A percentile compares a stretch with the other conserved stretches of the same genome.
phyloP scores from a whole-genome alignment of 2,888 invertebrate genomes.

The Lordiphosa andalusiaca region DNA sequence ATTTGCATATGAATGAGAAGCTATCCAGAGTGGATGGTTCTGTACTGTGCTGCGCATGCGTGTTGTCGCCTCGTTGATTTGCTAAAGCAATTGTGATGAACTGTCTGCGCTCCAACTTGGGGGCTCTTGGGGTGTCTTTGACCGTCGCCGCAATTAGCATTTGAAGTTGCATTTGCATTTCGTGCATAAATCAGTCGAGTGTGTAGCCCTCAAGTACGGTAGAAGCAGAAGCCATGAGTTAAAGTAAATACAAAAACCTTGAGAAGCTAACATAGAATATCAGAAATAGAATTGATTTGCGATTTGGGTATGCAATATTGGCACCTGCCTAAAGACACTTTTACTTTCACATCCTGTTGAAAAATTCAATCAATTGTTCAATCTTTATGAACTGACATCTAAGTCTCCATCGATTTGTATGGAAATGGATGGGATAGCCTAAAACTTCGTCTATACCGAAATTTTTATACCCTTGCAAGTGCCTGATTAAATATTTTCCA shows the following conservation, averaged over 20 bases:
- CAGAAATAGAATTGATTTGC: no score
- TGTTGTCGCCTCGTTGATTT: slow-evolving; percentile 50
- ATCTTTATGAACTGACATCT: no score
- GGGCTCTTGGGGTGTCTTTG: slow-evolving; percentile 54
- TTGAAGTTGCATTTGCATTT: slow-evolving; percentile 72
- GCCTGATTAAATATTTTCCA: no score
- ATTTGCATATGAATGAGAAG: slow-evolving; percentile 73
- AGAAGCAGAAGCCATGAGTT: slow-evolving; percentile 11
- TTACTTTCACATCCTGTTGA: no score
- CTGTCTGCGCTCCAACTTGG: slow-evolving; percentile 46
- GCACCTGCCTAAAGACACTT: no score
- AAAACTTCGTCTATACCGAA: no score
- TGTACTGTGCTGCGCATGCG: slow-evolving; percentile 32
- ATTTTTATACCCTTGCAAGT: no score
- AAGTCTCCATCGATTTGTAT: no score
- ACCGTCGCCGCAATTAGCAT: slow-evolving; percentile 72
- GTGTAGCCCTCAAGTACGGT: slow-evolving; percentile 22
- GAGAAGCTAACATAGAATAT: slow-evolving; percentile 8
- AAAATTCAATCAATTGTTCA: no score
- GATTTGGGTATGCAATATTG: no score
- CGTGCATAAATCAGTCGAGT: slow-evolving; percentile 59
- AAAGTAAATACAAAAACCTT: slow-evolving; percentile 41
- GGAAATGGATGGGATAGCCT: no score
- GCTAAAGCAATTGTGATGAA: slow-evolving; percentile 61
- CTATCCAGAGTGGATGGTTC: slow-evolving; percentile 15